Conservation (phyloP, 2,888 invertebrate genomes). For the Drosophila prolongata region DNA sequence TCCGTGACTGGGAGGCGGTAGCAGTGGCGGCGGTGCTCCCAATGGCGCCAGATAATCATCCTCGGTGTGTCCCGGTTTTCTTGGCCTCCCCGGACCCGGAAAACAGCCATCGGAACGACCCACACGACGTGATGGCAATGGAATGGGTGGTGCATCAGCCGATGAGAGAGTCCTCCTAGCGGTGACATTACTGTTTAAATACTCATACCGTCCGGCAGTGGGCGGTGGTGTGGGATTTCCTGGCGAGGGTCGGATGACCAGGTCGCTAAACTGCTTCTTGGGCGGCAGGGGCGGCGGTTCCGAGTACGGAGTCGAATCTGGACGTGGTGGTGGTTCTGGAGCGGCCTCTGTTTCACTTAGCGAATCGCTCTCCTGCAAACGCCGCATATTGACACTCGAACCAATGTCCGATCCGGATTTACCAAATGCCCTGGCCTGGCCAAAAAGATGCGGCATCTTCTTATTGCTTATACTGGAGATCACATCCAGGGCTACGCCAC, state of each 20-base stretch:
- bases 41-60: conserved; percentile 90
- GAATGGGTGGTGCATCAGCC: conserved; percentile 86
- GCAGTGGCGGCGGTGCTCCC: conserved; percentile 83
- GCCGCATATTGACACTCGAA: conserved; percentile 84
- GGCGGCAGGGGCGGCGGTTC: conserved; percentile 91
- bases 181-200: conserved; percentile 66
- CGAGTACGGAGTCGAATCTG: conserved; percentile 85
- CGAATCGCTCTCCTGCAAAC: conserved; percentile 84
- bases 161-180: conserved; percentile 32
- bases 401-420: conserved; percentile 76
- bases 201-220: conserved; percentile 79
- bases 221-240: conserved; percentile 42
- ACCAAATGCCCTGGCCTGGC: conserved; percentile 82
- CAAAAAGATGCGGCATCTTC: conserved; percentile 85
- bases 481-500: conserved; percentile 82
- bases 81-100: conserved; percentile 85
- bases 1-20: conserved; percentile 85
- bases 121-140: conserved; percentile 86
- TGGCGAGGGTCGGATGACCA: conserved; percentile 85
- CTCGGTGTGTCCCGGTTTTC: conserved; percentile 86
- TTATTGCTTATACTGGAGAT: conserved; percentile 84
- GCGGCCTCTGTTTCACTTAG: conserved; percentile 84
- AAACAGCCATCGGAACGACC: conserved; percentile 85
- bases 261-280: conserved; percentile 87
- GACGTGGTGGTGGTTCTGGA: conserved; percentile 84